phyloP scores from a whole-genome alignment of 2,113 vertebrate species.

The Prochilodus magdalenae region DNA sequence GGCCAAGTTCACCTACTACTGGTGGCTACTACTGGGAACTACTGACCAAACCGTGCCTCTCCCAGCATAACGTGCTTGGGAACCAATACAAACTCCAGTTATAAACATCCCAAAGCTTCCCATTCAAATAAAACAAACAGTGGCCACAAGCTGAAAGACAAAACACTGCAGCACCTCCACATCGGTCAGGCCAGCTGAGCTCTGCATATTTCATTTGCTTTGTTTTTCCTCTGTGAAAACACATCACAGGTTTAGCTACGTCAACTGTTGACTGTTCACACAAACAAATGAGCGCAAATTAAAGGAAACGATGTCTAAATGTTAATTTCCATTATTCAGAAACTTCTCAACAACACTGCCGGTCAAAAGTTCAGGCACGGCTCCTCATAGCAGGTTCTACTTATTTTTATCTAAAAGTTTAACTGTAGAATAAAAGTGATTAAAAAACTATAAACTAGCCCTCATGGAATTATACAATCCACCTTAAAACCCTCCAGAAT shows the following conservation, averaged over 20 bases:
- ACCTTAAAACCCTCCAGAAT: no score
- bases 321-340: not conserved
- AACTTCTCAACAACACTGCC: not conserved
- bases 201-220: not conserved
- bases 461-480: no score
- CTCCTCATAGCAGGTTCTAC: no score
- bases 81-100: not conserved
- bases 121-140: slow-evolving; percentile 6
- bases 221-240: not conserved
- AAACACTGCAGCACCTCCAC: not conserved
- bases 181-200: not conserved
- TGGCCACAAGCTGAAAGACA: not conserved
- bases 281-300: no score
- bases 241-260: not conserved
- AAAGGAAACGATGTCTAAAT: not conserved
- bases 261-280: not conserved
- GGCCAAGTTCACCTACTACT: no score
- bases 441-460: no score
- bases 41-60: not conserved
- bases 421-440: no score
- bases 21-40: no score
- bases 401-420: no score
- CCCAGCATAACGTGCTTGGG: not conserved
- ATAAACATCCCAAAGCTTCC: not conserved
- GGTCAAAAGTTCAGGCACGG: no score